Evolutionary conservation across 2,888 invertebrate species (phyloP).

Genomic region (Anagyrus pseudococci): DNA sequence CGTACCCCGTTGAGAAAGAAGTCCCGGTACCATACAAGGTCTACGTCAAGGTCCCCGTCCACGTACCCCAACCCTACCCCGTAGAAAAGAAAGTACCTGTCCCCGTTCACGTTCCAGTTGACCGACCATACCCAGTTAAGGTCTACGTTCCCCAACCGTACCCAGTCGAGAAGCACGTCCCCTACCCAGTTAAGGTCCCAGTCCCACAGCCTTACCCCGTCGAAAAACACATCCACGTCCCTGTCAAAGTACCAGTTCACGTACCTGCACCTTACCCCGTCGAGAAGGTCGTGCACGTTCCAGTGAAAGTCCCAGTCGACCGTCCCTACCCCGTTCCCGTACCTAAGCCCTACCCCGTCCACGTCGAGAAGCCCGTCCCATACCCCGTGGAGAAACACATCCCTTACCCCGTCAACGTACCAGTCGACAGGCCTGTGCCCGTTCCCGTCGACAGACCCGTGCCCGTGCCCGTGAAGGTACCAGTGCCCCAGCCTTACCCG

Average conservation of each 20-base stretch:
- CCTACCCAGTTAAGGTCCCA: conserved; percentile 76
- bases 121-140: conserved; percentile 79
- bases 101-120: conserved; percentile 74
- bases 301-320: conserved; percentile 72
- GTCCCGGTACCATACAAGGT: conserved; percentile 80
- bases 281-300: conserved; percentile 73
- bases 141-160: conserved; percentile 81
- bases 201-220: conserved; percentile 76
- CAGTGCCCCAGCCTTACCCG: conserved; percentile 57
- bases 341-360: conserved; percentile 64
- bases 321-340: conserved; percentile 72
- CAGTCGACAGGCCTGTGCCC: conserved; percentile 71
- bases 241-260: conserved; percentile 73
- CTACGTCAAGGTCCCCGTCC: conserved; percentile 79
- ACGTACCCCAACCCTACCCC: conserved; percentile 78
- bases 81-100: conserved; percentile 80
- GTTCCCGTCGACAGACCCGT: no score
- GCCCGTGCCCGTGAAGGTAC: no score
- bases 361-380: conserved; percentile 58
- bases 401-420: conserved; percentile 74
- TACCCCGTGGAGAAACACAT: conserved; percentile 72
- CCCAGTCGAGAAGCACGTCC: conserved; percentile 79
- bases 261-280: conserved; percentile 71
- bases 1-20: conserved; percentile 73
- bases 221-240: conserved; percentile 78